Evolutionary conservation across 2,888 invertebrate species (phyloP).

Genomic region (Trissoscelio sp.): DNA sequence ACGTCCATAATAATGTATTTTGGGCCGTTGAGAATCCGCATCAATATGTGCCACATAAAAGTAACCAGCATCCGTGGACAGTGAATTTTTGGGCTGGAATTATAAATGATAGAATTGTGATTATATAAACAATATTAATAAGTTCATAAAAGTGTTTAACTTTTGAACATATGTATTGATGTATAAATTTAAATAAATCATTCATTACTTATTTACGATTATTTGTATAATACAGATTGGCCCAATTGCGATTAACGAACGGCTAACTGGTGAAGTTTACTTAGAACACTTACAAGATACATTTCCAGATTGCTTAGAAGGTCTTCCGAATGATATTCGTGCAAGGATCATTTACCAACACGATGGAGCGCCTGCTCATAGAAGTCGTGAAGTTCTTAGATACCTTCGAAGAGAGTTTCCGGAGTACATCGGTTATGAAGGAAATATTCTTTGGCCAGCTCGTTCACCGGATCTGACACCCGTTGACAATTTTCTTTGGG

Average conservation of each 20-base stretch:
- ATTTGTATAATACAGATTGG: neutral
- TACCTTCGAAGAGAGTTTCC: neutral
- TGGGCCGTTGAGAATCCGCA: neutral
- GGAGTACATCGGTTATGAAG: neutral
- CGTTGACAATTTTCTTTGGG: constrained; percentile 26
- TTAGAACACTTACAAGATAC: neutral
- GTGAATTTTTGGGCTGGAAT: constrained; percentile 15
- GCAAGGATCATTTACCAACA: neutral
- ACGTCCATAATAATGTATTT: constrained; percentile 9
- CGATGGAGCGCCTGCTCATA: constrained; percentile 21
- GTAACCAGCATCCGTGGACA: constrained; percentile 7
- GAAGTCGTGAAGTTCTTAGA: neutral
- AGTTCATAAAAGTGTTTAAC: no score
- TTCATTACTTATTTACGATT: neutral
- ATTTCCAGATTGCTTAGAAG: neutral
- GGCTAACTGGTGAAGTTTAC: neutral
- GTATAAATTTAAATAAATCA: neutral
- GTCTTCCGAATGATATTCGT: neutral
- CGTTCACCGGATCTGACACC: constrained; percentile 23
- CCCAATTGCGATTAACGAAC: neutral
- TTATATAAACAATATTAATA: no score
- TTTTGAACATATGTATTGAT: no score
- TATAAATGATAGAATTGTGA: constrained; percentile 12
- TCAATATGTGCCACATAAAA: neutral
- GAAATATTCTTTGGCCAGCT: constrained; percentile 22